Evolutionary conservation across 2,888 invertebrate species (phyloP).

Genomic region (Brachylomia viminalis): DNA sequence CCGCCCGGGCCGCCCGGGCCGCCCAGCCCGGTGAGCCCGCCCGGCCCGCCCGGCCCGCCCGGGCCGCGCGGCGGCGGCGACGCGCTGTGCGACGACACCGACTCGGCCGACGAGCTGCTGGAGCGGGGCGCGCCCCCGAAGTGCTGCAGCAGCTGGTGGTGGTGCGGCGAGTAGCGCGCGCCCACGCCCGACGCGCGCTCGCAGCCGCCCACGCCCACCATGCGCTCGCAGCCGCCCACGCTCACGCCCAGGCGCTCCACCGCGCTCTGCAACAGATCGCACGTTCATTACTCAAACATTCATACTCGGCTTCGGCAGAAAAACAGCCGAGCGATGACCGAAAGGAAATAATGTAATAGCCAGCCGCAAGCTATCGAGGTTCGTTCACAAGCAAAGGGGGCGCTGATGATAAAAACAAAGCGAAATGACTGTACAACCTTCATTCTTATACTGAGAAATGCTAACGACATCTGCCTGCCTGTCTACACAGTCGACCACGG

Average conservation of each 20-base stretch:
- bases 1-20: slow-evolving; percentile 85
- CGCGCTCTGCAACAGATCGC: slow-evolving; percentile 46
- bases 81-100: slow-evolving; percentile 91
- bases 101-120: slow-evolving; percentile 95
- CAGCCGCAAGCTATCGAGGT: not conserved
- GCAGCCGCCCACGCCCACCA: slow-evolving; percentile 56
- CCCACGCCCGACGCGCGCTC: slow-evolving; percentile 50
- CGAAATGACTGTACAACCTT: not conserved
- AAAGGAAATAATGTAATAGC: not conserved
- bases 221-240: slow-evolving; percentile 55
- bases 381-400: too few species aligned
- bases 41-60: slow-evolving; percentile 69
- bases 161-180: slow-evolving; percentile 83
- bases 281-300: not conserved
- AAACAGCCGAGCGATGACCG: not conserved
- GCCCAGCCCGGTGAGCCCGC: slow-evolving; percentile 68
- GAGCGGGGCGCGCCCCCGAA: slow-evolving; percentile 73
- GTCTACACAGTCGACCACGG: too few species aligned
- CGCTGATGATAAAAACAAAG: not conserved
- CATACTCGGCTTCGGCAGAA: not conserved
- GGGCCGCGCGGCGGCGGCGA: slow-evolving; percentile 80
- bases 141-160: slow-evolving; percentile 84
- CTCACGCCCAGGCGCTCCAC: slow-evolving; percentile 56
- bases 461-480: too few species aligned
- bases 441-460: too few species aligned